Conservation (phyloP, 2,113 vertebrate genomes). For the Orycteropus afer region DNA sequence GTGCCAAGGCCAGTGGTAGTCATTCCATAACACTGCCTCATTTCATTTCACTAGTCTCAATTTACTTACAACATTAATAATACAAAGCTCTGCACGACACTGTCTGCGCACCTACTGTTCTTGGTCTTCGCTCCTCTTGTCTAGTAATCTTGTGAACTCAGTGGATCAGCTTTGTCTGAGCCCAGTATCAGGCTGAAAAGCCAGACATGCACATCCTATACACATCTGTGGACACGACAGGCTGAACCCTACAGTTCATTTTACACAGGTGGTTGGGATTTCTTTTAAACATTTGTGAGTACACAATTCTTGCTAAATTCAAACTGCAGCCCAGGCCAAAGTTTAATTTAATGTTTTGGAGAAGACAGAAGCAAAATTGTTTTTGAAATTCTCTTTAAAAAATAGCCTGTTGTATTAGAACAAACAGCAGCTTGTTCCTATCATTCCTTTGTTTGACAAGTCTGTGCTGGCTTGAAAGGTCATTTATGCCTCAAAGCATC, state of each 20-base stretch:
- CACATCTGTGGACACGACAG: conserved; percentile 14
- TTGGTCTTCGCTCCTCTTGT: background rate
- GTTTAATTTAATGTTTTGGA: conserved; percentile 81
- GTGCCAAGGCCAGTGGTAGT: background rate
- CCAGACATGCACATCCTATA: conserved; percentile 20
- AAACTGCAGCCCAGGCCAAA: conserved; percentile 63
- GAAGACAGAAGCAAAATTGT: conserved; percentile 78
- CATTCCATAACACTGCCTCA: background rate
- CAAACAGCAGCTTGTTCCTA: conserved; percentile 85
- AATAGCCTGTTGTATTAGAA: conserved; percentile 84
- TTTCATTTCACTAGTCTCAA: background rate
- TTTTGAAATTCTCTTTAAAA: conserved; percentile 84
- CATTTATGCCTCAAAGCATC: conserved; percentile 87
- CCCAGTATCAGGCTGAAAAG: background rate
- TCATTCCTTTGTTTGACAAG: conserved; percentile 86
- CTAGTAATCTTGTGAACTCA: background rate
- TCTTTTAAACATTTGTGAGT: conserved; percentile 52
- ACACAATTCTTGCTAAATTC: conserved; percentile 62
- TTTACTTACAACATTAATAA: background rate
- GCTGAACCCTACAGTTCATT: conserved; percentile 13
- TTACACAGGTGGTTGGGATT: conserved; percentile 68
- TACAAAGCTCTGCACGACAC: background rate
- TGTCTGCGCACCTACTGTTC: background rate
- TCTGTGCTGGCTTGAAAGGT: conserved; percentile 85
- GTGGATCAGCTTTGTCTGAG: background rate